These are phyloP conservation scores for Chromis chromis DNA, from an alignment of 2,797 vertebrate genomes.

Conservation along the genomic window DNA sequence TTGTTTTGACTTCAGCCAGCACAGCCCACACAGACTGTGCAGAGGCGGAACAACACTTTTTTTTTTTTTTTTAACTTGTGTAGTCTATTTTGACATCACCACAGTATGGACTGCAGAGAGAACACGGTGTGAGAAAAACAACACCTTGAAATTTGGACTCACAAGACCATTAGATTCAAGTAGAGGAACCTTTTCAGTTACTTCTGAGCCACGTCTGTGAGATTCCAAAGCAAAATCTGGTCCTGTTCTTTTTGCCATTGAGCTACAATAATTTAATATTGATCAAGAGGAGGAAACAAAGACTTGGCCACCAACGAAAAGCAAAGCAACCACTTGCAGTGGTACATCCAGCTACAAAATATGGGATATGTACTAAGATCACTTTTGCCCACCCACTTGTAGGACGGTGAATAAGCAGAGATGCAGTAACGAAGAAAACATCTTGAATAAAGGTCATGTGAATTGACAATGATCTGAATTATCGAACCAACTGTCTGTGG, in stretches of 20 bases:
- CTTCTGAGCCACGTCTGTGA: background rate
- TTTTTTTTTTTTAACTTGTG: conserved; percentile 14
- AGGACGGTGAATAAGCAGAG: background rate
- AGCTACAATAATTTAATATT: background rate
- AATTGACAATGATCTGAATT: background rate
- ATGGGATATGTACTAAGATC: background rate
- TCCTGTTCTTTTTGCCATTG: background rate
- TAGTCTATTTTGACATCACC: conserved; percentile 57
- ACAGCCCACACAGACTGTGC: conserved; percentile 61
- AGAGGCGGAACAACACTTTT: conserved; percentile 41
- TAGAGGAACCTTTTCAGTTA: background rate
- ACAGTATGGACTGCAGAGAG: conserved; percentile 22
- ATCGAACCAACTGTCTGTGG: background rate
- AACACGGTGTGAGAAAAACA: conserved; percentile 42
- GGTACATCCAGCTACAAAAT: background rate
- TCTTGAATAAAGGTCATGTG: conserved; percentile 1
- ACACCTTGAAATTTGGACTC: conserved; percentile 19
- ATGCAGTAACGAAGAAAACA: background rate
- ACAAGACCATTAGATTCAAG: conserved; percentile 12
- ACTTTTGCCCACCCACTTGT: background rate
- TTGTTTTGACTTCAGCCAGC: conserved; percentile 73
- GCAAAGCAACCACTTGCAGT: no score
- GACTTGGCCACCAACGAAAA: background rate
- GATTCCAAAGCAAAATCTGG: background rate
- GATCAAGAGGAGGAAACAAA: background rate